Base-by-base conservation (phyloP, 2,113 vertebrate genomes). In the Prunella himalayana region DNA sequence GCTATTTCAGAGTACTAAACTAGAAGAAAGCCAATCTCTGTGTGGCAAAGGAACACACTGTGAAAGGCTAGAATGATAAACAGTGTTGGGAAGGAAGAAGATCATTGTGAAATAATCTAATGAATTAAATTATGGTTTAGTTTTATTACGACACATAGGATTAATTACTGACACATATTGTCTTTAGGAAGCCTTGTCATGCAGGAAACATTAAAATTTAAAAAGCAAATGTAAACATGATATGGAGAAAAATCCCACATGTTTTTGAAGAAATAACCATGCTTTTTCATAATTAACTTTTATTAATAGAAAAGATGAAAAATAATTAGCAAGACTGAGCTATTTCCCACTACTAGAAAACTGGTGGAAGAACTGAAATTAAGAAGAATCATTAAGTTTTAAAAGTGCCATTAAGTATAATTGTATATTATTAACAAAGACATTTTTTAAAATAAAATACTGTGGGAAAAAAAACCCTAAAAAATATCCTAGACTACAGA, bases 391-490 rank as follows among this genome's bases (percentile, higher is more conserved):
- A 45, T 42, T 75, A 6, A 1, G 1, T 59, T 91, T 20, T 60
- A 60, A 82, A 91, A 23, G 9, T 39, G 4, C 12, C 20, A n/a
- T 71, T 78, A 83, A 41, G 2, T 70, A 54, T n/a, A 56, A 54
- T 13, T 82, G 63, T 45, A 7, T 87, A 14, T n/a, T 69, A 59
- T 15, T 51, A 65, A 19, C 60, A 42, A 44, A 75, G 7, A 49
- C 3, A 0, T 2, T 3, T 49, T 7, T 1, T 6, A 8, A 15
- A 86, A 63, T 60, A 47, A 70, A 59, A 68, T 1, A 21, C 4
- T 11, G 5, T 27, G 9, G 15, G 11, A 22, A 61, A 57, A 60
- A 10, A 4, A 42, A 6, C 2, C 5, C 8, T 12, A 3, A 10
- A 16, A 82, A 73, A 3, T 11, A 37, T 68, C 19, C 13, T 56